Base-by-base conservation (phyloP, 2,113 vertebrate species). In the Hippocampus zosterae region DNA sequence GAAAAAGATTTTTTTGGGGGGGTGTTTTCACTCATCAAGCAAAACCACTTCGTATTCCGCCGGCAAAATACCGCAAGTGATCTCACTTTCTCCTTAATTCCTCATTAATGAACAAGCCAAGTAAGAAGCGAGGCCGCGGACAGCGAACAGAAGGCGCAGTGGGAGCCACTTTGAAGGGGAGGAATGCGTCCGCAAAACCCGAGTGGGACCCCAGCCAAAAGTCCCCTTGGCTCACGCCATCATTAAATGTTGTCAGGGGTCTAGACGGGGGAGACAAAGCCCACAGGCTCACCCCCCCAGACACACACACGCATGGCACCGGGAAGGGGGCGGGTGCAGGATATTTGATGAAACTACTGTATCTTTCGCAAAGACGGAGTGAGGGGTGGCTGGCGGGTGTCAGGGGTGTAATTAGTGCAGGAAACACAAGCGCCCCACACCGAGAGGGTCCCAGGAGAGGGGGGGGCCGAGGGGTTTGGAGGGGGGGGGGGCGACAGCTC, bases 181-280 rank as follows among this genome's bases (percentile, higher is more conserved):
- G 25, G 56, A 65, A 67, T 1, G 40, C 18, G 44, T 53, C 52
- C 21, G 23, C 27, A 29, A 33, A 33, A 73, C 64, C 40, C 72
- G 57, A 55, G 52, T 2, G 82, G 68, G 67, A 73, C 52, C 33
- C 52, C 67, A 73, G 82, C 57, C 77, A 72, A 73, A 72, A 71
- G 73, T 77, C 75, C 81, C 78, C 84, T 88, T 84, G 79, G 76
- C 82, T 78, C 74, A 85, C 78, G 81, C 82, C 78, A 78, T 88
- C 87, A 90, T 89, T 88, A 90, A 80, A 83, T 84, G 78, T 67
- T 89, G 85, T 88, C 81, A 84, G 81, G 81, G 85, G 79, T 82
- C 81, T 79, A 85, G 86, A 89, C 82, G 78, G 52, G 53, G 73
- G 77, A 83, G 75, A 89, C 84, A 89, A 91, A 88, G 88, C 79